Evolutionary conservation across 1,140 invertebrate species (phyloP).

Genomic region (Hyphantria cunea): DNA sequence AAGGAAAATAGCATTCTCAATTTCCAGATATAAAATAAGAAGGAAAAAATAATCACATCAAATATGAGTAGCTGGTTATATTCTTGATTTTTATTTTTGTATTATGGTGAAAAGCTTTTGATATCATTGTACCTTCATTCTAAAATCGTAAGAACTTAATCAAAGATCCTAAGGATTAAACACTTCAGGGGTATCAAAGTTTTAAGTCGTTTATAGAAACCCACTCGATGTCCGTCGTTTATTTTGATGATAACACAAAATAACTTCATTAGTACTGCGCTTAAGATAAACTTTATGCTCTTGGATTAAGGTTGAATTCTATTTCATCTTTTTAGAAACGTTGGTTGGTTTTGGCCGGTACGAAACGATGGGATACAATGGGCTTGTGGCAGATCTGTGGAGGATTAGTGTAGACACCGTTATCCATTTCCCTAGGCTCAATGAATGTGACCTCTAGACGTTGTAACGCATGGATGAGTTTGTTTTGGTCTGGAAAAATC

Average conservation of each 20-base stretch:
- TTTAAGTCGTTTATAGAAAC: conserved; percentile 14
- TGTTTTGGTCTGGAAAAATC: not conserved
- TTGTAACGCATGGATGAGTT: conserved; percentile 7
- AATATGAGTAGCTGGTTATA: too few species aligned
- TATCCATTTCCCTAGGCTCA: conserved; percentile 25
- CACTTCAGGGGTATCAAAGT: conserved; percentile 19
- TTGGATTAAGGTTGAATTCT: not conserved
- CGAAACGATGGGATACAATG: conserved; percentile 10
- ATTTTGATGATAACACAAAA: conserved; percentile 15
- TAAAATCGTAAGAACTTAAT: conserved; percentile 12
- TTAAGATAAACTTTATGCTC: not conserved
- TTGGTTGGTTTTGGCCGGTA: conserved; percentile 6
- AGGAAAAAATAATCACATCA: too few species aligned
- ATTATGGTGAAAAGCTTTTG: too few species aligned
- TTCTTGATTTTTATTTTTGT: too few species aligned
- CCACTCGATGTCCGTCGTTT: conserved; percentile 18
- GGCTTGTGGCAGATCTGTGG: conserved; percentile 14
- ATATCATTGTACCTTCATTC: too few species aligned
- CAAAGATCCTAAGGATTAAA: conserved; percentile 12
- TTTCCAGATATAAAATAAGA: too few species aligned
- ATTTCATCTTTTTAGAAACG: not conserved
- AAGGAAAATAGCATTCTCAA: too few species aligned
- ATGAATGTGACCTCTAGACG: conserved; percentile 21
- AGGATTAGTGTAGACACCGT: conserved; percentile 19
- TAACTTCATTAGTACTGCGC: not conserved